Base-by-base conservation (phyloP, 2,797 vertebrate genomes). In the Labroides dimidiatus region DNA sequence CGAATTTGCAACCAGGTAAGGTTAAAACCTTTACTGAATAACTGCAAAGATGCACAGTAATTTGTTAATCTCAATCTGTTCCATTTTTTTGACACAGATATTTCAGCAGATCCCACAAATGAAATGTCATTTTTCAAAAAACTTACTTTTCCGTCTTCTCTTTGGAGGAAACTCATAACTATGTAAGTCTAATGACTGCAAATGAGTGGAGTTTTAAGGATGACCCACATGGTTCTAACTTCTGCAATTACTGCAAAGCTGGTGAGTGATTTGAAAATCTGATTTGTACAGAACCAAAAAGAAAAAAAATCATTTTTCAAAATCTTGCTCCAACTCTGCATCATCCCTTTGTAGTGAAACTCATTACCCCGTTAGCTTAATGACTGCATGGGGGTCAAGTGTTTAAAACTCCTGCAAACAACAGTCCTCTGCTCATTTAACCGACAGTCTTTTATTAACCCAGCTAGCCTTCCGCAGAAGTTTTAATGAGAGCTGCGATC, bases 381-480 rank as follows among this genome's bases (percentile, higher is more conserved):
- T 78, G 81, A 81, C 81, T 79, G 69, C 67, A 72, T 67, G 72
- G 69, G 62, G 85, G 81, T 81, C 62, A 75, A 82, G 78, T 85
- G 67, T 84, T 84, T 87, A 80, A 89, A 86, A 75, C 61, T 71
- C 61, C 78, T 50, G 71, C 79, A 81, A 81, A 82, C 75, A 79
- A 72, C 85, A 78, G 71, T 65, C 64, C 49, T 63, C 57, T 51
- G 70, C 81, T 87, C 83, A 87, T 87, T 91, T 85, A 83, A 80
- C 77, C 41, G 62, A 53, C 75, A 66, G 79, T 49, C 75, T 86
- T 91, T 87, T 87, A 85, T 89, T 77, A 88, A 87, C 79, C 55
- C 60, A 2, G 62, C 71, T 59, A 78, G 80, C 24, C 24, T 82
- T 85, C 64, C 79, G 84, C 56, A 68, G 81, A 84, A 37, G 16